A percentile compares a stretch with the other conserved stretches of the same genome.
phyloP scores from a whole-genome alignment of 2,888 invertebrate species.

The Spisula solida region DNA sequence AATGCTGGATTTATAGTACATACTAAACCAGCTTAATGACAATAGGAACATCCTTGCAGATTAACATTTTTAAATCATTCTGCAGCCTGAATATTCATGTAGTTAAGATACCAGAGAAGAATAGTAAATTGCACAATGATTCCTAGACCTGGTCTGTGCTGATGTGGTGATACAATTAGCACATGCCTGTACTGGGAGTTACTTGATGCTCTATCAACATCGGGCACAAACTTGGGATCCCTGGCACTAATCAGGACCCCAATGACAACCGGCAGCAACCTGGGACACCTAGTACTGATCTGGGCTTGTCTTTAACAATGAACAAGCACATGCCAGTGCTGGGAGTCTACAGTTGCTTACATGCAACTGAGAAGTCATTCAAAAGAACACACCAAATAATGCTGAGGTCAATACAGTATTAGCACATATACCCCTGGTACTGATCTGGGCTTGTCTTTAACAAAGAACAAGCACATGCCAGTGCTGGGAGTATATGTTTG shows the following conservation, averaged over 20 bases:
- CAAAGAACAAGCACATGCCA: conserved; percentile 57
- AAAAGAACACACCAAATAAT: background rate
- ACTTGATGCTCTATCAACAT: background rate
- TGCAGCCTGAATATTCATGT: too few species aligned
- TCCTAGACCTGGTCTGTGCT: too few species aligned
- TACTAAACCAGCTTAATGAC: too few species aligned
- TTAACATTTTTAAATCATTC: too few species aligned
- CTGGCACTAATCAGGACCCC: too few species aligned
- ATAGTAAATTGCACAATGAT: too few species aligned
- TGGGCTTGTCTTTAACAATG: background rate
- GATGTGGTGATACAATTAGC: background rate
- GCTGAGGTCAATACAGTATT: background rate
- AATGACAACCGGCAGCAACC: too few species aligned
- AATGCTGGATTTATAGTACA: too few species aligned
- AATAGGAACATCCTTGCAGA: too few species aligned
- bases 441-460: conserved; percentile 44
- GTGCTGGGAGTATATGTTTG: conserved; percentile 36
- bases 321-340: conserved; percentile 39
- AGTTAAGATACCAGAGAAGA: too few species aligned
- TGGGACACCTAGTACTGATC: conserved; percentile 12
- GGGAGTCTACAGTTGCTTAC: background rate
- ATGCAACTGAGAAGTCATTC: too few species aligned
- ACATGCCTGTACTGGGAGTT: conserved; percentile 39
- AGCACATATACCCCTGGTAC: conserved; percentile 17
- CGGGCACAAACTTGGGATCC: background rate